Conservation (phyloP, 2,113 vertebrate species). For the Leiothrix lutea region DNA sequence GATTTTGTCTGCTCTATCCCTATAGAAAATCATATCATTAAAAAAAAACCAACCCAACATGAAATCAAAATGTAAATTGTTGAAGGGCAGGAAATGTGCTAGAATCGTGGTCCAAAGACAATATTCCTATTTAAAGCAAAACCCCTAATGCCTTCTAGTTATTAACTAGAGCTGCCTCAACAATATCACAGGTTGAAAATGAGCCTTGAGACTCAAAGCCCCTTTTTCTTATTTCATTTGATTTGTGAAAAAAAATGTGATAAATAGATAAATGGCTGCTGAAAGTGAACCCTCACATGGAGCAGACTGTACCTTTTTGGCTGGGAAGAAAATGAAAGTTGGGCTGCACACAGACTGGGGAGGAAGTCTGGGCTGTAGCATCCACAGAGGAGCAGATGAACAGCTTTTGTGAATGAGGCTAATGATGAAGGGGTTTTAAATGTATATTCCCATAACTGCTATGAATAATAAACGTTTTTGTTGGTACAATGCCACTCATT, state of each 20-base stretch:
- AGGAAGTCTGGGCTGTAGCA: background rate
- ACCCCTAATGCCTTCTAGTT: background rate
- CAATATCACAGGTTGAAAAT: background rate
- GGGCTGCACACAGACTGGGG: background rate
- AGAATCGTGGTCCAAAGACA: background rate
- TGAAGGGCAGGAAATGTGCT: background rate
- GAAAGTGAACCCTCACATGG: background rate
- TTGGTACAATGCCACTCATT: background rate
- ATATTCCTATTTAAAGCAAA: background rate
- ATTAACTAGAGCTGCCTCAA: background rate
- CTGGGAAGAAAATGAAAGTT: background rate
- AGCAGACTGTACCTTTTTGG: background rate
- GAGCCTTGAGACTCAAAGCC: background rate
- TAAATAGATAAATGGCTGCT: background rate
- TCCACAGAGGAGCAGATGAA: background rate
- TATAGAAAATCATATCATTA: background rate
- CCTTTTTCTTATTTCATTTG: background rate
- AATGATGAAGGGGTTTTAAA: background rate
- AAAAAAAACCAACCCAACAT: background rate
- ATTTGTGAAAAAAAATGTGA: background rate
- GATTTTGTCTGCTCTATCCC: background rate
- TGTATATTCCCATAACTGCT: background rate
- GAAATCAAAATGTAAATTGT: background rate
- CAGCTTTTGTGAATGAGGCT: background rate
- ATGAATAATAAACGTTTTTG: background rate